Percentiles rank a stretch among this genome's conserved stretches.
Conservation (phyloP, 2,888 invertebrate species). For the Zaprionus lineosus region DNA sequence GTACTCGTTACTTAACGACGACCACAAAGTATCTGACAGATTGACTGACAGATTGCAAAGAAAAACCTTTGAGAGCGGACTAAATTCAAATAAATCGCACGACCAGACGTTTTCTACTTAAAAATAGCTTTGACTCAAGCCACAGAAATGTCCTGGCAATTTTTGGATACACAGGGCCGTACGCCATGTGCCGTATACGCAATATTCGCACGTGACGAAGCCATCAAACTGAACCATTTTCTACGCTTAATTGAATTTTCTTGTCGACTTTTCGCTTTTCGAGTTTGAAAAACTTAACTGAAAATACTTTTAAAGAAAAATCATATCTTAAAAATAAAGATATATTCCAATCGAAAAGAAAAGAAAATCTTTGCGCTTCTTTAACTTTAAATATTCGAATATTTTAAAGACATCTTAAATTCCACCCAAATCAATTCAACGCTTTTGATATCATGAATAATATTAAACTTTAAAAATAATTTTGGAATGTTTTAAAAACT, state of each 20-base stretch:
- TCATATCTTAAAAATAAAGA: too few species aligned
- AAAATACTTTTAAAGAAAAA: too few species aligned
- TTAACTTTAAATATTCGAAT: too few species aligned
- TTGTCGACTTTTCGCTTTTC: background rate
- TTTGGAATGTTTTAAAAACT: too few species aligned
- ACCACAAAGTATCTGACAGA: conserved; percentile 27
- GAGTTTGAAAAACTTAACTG: background rate
- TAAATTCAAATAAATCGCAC: conserved; percentile 23
- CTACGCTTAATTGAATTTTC: conserved; percentile 27
- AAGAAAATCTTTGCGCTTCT: too few species aligned
- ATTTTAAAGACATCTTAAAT: too few species aligned
- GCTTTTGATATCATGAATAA: too few species aligned
- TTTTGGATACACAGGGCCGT: background rate
- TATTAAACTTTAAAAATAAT: too few species aligned
- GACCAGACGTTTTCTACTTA: conserved; percentile 21
- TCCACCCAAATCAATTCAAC: too few species aligned
- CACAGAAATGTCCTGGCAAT: background rate
- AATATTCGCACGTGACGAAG: conserved; percentile 36
- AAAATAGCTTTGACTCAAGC: conserved; percentile 14
- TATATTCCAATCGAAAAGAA: too few species aligned
- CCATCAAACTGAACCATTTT: conserved; percentile 20
- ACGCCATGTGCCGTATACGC: conserved; percentile 27
- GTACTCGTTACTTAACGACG: conserved; percentile 3
- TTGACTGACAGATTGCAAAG: conserved; percentile 34
- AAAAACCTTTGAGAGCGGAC: conserved; percentile 8